Evolutionary conservation across 1,140 invertebrate species (phyloP).

Genomic region (Orchestia grillus): DNA sequence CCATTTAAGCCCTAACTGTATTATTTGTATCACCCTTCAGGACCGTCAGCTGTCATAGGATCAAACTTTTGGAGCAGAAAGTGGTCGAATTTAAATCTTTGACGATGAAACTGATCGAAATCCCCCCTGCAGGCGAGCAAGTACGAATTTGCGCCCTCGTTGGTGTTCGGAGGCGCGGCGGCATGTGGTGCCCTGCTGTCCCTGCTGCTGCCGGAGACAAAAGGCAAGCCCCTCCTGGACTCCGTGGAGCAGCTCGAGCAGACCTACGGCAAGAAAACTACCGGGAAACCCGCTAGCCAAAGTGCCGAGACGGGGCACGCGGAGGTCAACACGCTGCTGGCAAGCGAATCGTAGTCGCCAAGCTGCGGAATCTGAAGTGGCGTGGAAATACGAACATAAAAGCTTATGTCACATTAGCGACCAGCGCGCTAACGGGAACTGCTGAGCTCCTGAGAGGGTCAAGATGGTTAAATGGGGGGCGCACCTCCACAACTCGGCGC

Average conservation of each 20-base stretch:
- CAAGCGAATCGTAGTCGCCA: not conserved
- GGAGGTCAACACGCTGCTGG: not conserved
- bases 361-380: not conserved
- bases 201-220: conserved; percentile 56
- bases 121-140: conserved; percentile 58
- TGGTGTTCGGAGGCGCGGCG: conserved; percentile 60
- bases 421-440: too few species aligned
- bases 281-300: not conserved
- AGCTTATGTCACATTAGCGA: too few species aligned
- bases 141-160: conserved; percentile 59
- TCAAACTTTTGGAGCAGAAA: too few species aligned
- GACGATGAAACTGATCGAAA: too few species aligned
- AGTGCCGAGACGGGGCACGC: not conserved
- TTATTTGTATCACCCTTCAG: too few species aligned
- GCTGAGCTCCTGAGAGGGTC: too few species aligned
- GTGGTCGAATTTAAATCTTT: too few species aligned
- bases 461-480: too few species aligned
- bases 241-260: conserved; percentile 58
- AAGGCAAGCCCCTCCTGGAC: conserved; percentile 53
- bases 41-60: too few species aligned
- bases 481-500: too few species aligned
- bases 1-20: too few species aligned
- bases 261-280: conserved; percentile 45
- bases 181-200: conserved; percentile 60
- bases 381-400: too few species aligned